A percentile compares a stretch with the other conserved stretches of the same genome.
phyloP scores from a whole-genome alignment of 1,140 invertebrate genomes.

The Ips nitidus region DNA sequence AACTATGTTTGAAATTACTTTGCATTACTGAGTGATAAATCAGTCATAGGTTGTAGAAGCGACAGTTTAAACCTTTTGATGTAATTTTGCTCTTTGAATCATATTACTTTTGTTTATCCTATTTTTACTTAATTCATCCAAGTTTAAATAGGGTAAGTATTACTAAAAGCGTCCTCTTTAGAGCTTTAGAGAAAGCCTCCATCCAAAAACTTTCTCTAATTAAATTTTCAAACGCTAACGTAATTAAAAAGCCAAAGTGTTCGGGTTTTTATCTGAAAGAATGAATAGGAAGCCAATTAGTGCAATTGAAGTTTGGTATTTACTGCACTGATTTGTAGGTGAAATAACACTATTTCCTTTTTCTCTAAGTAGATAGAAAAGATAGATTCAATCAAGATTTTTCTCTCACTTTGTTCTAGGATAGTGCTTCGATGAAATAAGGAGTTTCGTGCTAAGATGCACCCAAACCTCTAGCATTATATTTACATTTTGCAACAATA shows the following conservation, averaged over 20 bases:
- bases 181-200: too few species aligned
- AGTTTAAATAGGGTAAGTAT: too few species aligned
- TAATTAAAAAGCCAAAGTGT: not conserved
- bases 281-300: conserved; percentile 14
- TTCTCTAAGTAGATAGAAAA: not conserved
- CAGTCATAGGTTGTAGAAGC: too few species aligned
- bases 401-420: not conserved
- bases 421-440: not conserved
- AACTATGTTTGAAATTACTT: too few species aligned
- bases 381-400: not conserved
- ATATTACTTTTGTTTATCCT: too few species aligned
- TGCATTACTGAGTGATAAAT: too few species aligned
- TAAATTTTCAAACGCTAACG: conserved; percentile 12
- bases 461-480: not conserved
- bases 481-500: not conserved
- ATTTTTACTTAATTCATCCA: too few species aligned
- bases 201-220: conserved; percentile 13
- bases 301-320: not conserved
- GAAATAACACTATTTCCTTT: not conserved
- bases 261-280: conserved; percentile 11
- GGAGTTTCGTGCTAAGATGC: not conserved
- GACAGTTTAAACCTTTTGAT: too few species aligned
- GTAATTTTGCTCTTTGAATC: too few species aligned
- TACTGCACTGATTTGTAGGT: not conserved
- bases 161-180: too few species aligned